Evolutionary conservation across 2,797 vertebrate species (phyloP), one percentile per base, ranked within the genome.

Genomic region (Phoebastria nigripes): DNA sequence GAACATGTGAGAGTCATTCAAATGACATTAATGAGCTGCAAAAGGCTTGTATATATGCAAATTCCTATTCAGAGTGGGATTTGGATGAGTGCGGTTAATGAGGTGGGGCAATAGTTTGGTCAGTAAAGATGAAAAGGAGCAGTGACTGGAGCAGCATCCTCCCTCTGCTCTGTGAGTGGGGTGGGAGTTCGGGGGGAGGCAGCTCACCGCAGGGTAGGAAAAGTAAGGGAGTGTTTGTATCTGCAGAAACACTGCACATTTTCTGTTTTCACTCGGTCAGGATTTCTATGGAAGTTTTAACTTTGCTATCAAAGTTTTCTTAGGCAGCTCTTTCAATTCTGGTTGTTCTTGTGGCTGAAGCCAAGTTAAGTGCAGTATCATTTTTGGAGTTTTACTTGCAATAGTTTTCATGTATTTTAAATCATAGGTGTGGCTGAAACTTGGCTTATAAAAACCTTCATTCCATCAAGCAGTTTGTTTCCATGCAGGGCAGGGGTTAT

Each of bases 371-470:
- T 13, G 70, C 56, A 29, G 17, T 54, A 8, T 86, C 19, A 0
- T 44, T 92, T 66, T 44, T 70, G 69, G 82, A 90, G 44, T 62
- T 62, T 86, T 3, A 14, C 65, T 83, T 37, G 85, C 61, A 8
- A 20, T 76, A 33, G 14, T 93, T 92, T 89, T 85, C 39, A 21
- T 63, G 52, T 47, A 56, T 96, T 89, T 93, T n/a, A 82, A 93
- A 76, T 78, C 28, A 20, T n/a, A 85, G 89, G 84, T 87, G 84
- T 94, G 94, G 87, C 89, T 96, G 87, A 58, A 91, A 87, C 28
- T 93, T 78, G 95, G 92, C 89, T 77, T 58, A 15, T 31, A 15
- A 42, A 91, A 67, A 12, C 67, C 63, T 79, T 86, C 65, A 29
- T 89, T 83, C 72, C 84, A 42, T 44, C 42, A 2, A 28, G 61